Conservation (phyloP, 2,888 invertebrate genomes). For the Melanostoma scalare region DNA sequence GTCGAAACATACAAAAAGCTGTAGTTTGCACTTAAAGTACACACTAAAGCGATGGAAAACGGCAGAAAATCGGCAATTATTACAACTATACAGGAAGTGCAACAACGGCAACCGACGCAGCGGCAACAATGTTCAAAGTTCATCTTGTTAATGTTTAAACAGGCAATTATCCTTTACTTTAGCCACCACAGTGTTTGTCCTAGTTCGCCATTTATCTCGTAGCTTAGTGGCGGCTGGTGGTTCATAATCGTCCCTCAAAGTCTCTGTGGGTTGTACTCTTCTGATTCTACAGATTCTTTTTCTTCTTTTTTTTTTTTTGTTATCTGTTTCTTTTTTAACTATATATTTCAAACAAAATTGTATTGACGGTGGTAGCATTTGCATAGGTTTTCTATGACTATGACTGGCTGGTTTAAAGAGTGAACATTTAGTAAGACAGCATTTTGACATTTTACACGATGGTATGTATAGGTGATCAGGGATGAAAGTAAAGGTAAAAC, state of each 20-base stretch:
- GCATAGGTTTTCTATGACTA: too few relatives aligned
- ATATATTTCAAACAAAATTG: constrained; percentile 32
- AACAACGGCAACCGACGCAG: too few relatives aligned
- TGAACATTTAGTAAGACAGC: too few relatives aligned
- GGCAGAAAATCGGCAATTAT: constrained; percentile 32
- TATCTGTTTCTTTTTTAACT: background rate
- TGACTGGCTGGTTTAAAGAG: too few relatives aligned
- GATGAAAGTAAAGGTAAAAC: too few relatives aligned
- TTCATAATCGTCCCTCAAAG: constrained; percentile 56
- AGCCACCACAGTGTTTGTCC: constrained; percentile 63
- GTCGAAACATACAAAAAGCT: constrained; percentile 29
- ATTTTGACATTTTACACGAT: too few relatives aligned
- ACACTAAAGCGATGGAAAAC: constrained; percentile 31
- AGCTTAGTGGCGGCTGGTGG: constrained; percentile 56
- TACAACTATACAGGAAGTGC: background rate
- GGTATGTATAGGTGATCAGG: too few relatives aligned
- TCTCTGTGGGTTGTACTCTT: constrained; percentile 14
- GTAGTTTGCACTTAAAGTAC: constrained; percentile 39
- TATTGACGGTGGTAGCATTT: constrained; percentile 33
- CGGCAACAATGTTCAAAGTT: constrained; percentile 33
- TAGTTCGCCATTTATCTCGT: constrained; percentile 57
- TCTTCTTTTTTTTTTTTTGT: background rate
- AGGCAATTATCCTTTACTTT: constrained; percentile 71
- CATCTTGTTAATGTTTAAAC: constrained; percentile 71
- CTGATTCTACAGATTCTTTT: constrained; percentile 6